Percentiles rank a stretch among this genome's conserved stretches.
Conservation (phyloP, 2,888 invertebrate genomes). For the Cartodere bifasciata region DNA sequence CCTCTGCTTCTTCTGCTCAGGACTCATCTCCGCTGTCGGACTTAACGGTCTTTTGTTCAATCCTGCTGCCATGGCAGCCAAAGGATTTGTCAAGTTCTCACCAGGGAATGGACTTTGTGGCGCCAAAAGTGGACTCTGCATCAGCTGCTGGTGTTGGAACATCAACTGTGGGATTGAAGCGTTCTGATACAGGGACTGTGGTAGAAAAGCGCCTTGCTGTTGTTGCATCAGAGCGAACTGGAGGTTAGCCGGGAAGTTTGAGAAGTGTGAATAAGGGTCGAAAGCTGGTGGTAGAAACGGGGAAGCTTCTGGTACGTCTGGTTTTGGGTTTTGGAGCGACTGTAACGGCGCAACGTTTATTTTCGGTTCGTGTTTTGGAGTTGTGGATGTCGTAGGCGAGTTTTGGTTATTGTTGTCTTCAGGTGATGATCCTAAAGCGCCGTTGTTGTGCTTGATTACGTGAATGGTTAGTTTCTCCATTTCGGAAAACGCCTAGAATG, state of each 20-base stretch:
- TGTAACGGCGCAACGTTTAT: constrained; percentile 34
- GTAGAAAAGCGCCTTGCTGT: constrained; percentile 31
- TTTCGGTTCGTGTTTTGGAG: constrained; percentile 27
- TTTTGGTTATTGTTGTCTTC: constrained; percentile 29
- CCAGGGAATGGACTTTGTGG: constrained; percentile 24
- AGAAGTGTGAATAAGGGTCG: constrained; percentile 32
- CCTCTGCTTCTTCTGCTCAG: constrained; percentile 49
- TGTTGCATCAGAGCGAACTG: constrained; percentile 34
- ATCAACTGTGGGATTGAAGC: constrained; percentile 30
- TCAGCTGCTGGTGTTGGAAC: constrained; percentile 32
- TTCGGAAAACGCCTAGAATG: constrained; percentile 66
- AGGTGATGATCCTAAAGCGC: constrained; percentile 39
- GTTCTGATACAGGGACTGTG: constrained; percentile 31
- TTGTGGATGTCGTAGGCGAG: constrained; percentile 18
- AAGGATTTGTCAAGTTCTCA: constrained; percentile 34
- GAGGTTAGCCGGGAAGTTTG: constrained; percentile 32
- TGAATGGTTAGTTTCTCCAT: constrained; percentile 54
- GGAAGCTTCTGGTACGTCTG: constrained; percentile 9
- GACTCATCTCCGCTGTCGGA: constrained; percentile 39
- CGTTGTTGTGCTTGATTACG: constrained; percentile 55
- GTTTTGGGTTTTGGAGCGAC: constrained; percentile 27
- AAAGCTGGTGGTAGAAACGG: constrained; percentile 29
- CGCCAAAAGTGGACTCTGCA: constrained; percentile 29
- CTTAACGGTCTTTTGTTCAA: constrained; percentile 39
- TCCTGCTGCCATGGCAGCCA: constrained; percentile 42